These are phyloP conservation scores for Tenodera sinensis DNA, from an alignment of 2,888 invertebrate species.

Conservation along the genomic window DNA sequence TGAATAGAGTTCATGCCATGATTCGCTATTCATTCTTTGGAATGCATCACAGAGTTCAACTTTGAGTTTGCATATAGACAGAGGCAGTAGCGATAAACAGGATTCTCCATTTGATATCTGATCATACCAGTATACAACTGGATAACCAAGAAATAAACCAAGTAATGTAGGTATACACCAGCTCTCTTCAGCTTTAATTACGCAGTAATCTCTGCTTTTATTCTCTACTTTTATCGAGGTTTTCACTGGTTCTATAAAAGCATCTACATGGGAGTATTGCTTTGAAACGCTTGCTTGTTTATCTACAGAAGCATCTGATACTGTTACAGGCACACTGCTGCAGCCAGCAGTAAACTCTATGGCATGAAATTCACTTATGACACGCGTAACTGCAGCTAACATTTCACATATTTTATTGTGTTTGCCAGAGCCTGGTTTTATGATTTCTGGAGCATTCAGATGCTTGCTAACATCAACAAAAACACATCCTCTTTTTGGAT, in stretches of 20 bases:
- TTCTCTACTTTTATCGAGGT: background rate
- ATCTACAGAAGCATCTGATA: background rate
- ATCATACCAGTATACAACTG: constrained; percentile 40
- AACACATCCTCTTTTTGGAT: background rate
- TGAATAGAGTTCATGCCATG: constrained; percentile 29
- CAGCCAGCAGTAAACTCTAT: background rate
- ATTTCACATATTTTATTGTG: background rate
- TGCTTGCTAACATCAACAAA: constrained; percentile 33
- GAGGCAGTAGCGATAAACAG: constrained; percentile 26
- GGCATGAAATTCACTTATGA: background rate
- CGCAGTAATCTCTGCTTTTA: background rate
- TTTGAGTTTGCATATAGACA: constrained; percentile 30
- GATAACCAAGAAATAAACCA: constrained; percentile 41
- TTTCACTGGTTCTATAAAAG: background rate
- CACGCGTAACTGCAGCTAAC: background rate
- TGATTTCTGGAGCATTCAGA: constrained; percentile 21
- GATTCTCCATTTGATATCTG: constrained; percentile 15
- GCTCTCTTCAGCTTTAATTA: constrained; percentile 14
- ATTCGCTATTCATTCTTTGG: background rate
- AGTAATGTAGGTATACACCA: constrained; percentile 39
- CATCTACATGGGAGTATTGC: background rate
- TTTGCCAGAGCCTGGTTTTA: background rate
- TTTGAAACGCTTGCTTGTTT: background rate
- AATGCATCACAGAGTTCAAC: background rate
- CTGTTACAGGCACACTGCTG: background rate